Base-by-base conservation (phyloP, 2,888 invertebrate species). In the Mactromeris polynyma region DNA sequence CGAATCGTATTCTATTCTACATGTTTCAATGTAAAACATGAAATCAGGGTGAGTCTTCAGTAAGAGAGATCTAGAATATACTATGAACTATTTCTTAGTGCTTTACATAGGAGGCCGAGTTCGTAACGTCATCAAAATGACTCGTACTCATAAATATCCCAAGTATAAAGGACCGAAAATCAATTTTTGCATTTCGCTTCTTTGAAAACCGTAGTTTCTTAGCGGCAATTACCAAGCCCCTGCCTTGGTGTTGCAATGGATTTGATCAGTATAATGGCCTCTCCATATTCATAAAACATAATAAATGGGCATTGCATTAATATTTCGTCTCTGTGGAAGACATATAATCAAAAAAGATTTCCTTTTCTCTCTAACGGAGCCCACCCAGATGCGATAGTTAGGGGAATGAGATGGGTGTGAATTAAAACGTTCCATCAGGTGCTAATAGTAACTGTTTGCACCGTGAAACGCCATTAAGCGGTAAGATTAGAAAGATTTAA, bases 401-500 rank as follows among this genome's bases (percentile, higher is more conserved):
- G 14, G 11, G 17, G 4, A 73, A 33, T 73, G 73, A 36, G 73
- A 33, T 73, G 73, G 73, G 73, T 73, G 73, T 73, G 73, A 73
- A 73, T 73, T 36, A 73, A 73, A 73, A 19, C 73, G 33, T 14
- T 80, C 31, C 80, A 31, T 80, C 42, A 80, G 42, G 82, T 69
- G 82, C 38, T 40, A 64, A 19, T 14, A 17, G 11, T 40, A 64
- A 82, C 58, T 40, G 26, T 82, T 69, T 82, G 82, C 51, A 82
- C 82, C 69, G 40, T 64, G 69, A 40, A 82, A 82, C 69, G 40
- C 38, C 69, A 64, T 82, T 82, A 83, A 83, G 46, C 42, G 26
- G 38, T 73, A 69, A 83, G 83, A 83, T 83, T 83, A 82, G 73
- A 69, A 64, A 46, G 51, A 31, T 19, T 73, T 73, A 73, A 73